phyloP scores from a whole-genome alignment of 2,888 invertebrate species.

The Deilephila elpenor region DNA sequence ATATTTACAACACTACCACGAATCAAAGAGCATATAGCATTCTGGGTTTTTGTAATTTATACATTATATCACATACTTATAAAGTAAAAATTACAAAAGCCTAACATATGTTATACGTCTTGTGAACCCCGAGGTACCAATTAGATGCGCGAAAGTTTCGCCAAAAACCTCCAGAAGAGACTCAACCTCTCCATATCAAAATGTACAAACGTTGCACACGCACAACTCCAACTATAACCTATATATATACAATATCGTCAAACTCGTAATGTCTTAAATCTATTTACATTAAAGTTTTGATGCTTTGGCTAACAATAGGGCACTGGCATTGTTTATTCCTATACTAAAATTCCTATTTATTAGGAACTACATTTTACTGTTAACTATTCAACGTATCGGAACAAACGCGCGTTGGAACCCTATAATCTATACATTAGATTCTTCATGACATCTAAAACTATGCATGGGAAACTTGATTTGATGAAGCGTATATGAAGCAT shows the following conservation, averaged over 20 bases:
- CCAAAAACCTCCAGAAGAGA: neutral
- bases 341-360: constrained; percentile 36
- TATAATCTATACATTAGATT: constrained; percentile 40
- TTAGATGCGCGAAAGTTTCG: neutral
- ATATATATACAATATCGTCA: constrained; percentile 22
- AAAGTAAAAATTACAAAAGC: too few relatives aligned
- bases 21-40: too few relatives aligned
- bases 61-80: too few relatives aligned
- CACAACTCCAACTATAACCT: constrained; percentile 1
- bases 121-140: neutral
- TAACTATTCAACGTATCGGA: constrained; percentile 32
- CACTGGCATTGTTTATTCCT: constrained; percentile 55
- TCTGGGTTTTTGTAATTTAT: too few relatives aligned
- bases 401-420: constrained; percentile 43
- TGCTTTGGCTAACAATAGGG: constrained; percentile 82
- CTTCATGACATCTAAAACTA: constrained; percentile 20
- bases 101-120: too few relatives aligned
- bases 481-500: neutral
- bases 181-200: neutral
- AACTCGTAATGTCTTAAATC: constrained; percentile 32
- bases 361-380: constrained; percentile 31
- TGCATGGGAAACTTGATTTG: constrained; percentile 6
- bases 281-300: constrained; percentile 81
- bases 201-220: constrained; percentile 17
- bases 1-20: too few relatives aligned